Evolutionary conservation across 2,797 vertebrate species (phyloP).

Genomic region (Pristis pectinata): DNA sequence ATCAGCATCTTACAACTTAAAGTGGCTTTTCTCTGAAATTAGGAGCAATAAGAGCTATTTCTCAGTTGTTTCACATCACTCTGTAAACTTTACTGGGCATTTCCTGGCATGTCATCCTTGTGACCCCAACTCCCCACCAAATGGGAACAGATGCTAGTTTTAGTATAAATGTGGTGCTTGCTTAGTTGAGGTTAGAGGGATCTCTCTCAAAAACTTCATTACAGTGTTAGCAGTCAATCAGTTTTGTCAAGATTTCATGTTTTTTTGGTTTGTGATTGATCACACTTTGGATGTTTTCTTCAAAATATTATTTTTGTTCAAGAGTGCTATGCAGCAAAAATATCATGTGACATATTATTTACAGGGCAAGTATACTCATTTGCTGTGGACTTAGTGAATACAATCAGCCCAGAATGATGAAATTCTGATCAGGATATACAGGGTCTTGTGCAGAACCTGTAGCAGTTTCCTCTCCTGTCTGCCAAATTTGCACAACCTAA

Average conservation of each 20-base stretch:
- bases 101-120: no score
- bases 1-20: no score
- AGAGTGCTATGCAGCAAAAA: neutral
- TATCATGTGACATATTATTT: neutral
- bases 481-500: neutral
- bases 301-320: neutral
- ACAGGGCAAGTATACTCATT: neutral
- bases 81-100: no score
- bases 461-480: neutral
- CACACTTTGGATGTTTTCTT: neutral
- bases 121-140: no score
- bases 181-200: neutral
- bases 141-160: neutral
- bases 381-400: neutral
- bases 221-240: neutral
- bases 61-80: no score
- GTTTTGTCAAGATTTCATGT: neutral
- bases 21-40: no score
- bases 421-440: neutral
- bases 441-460: no score
- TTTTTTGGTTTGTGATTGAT: neutral
- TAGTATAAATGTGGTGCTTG: neutral
- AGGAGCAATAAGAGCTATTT: no score
- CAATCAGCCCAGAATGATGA: neutral
- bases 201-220: neutral